A percentile compares a stretch with the other conserved stretches of the same genome.
phyloP scores from a whole-genome alignment of 2,113 vertebrate species.

The Alces alces region DNA sequence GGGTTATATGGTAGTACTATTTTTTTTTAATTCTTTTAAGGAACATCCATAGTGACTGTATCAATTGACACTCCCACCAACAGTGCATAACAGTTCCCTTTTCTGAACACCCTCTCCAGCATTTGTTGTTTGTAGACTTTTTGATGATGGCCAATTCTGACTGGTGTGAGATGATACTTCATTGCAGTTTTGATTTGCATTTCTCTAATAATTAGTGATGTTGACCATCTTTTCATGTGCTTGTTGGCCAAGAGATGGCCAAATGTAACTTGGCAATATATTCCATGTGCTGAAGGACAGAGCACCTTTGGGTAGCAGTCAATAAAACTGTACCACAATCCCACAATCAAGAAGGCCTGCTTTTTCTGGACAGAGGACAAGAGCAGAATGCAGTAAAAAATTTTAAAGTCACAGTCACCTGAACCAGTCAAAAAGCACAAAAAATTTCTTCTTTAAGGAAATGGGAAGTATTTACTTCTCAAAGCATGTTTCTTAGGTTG shows the following conservation, averaged over 20 bases:
- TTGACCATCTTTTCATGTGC: background rate
- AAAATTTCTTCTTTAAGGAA: background rate
- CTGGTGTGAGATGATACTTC: background rate
- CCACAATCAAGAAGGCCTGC: background rate
- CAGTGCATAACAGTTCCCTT: background rate
- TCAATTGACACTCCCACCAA: background rate
- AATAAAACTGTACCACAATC: background rate
- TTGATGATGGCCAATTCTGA: background rate
- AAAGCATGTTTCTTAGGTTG: background rate
- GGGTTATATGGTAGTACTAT: background rate
- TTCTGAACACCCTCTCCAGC: background rate
- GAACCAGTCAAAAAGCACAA: background rate
- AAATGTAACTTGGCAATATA: background rate
- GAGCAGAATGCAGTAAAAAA: background rate
- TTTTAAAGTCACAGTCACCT: background rate
- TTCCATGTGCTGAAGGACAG: background rate
- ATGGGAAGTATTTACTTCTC: background rate
- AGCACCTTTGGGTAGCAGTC: background rate
- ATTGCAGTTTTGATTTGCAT: background rate
- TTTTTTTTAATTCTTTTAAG: background rate
- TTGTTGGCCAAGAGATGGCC: background rate
- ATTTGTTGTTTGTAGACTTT: background rate
- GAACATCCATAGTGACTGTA: background rate
- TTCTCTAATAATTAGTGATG: background rate
- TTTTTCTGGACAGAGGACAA: background rate